Base-by-base conservation (phyloP, 2,888 invertebrate species). In the Phengaris alcon region DNA sequence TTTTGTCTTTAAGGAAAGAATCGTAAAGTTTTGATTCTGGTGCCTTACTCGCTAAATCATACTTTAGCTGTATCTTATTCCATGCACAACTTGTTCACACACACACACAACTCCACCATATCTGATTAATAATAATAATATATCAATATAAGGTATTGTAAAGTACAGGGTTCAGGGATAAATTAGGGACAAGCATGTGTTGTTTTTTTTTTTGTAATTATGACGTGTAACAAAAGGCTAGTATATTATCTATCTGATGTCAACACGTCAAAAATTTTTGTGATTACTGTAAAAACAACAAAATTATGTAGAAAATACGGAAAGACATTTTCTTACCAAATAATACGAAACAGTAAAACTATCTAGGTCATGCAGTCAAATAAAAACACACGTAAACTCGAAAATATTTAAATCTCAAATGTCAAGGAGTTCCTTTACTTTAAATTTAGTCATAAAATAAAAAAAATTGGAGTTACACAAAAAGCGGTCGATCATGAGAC, bases 371-470 rank as follows among this genome's bases (percentile, higher is more conserved):
- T 64, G 4, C 64, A 64, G 35, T 10, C 5, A 35, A 35, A 35
- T 35, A 35, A 70, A 51, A 70, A 8, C 10, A 72, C 13, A 52
- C 9, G 7, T 59, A 59, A 59, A 59, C 35, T 44, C 44, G 35
- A 70, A 22, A 70, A 51, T 6, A 10, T 72, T 54, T 7, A 22
- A 35, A 35, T 72, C 22, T 7, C 4, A 52, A 72, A 72, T 72
- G 72, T 52, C 70, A 48, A 70, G 70, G 70, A 48, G 54, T 54
- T 72, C 35, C 22, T 72, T 35, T 44, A 35, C 35, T 9, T 68
- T 44, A 68, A 46, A 72, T 75, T 76, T 75, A 64, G 57, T 76
- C 54, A 73, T 75, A 74, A 75, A 75, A 74, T 3, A 54, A 46
- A 64, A 51, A 55, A 69, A 69, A 69, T 35, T 15, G 15, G 10